Percentiles rank a stretch among this genome's conserved stretches.
Evolutionary conservation across 2,797 vertebrate genomes (phyloP).

Genomic region (Microctenopoma lineatum): DNA sequence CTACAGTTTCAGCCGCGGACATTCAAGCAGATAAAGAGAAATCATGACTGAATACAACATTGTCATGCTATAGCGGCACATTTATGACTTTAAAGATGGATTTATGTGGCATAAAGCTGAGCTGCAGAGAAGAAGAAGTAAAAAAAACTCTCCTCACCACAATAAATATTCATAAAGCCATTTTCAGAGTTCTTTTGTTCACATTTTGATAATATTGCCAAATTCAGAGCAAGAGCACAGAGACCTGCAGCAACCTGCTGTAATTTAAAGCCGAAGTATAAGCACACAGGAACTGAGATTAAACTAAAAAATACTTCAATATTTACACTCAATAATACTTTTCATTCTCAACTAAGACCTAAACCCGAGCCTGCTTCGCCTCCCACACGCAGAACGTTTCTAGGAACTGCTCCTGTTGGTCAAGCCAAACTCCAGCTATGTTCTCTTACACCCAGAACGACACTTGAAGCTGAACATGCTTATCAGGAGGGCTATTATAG

Average conservation of each 20-base stretch:
- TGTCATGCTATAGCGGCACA: conserved; percentile 39
- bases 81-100: conserved; percentile 50
- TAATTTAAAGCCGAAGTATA: conserved; percentile 51
- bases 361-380: conserved; percentile 14
- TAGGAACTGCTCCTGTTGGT: conserved; percentile 10
- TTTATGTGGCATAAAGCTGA: conserved; percentile 37
- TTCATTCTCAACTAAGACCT: conserved; percentile 38
- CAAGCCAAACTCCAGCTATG: conserved; percentile 5
- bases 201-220: conserved; percentile 56
- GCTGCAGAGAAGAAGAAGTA: conserved; percentile 30
- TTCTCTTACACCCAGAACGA: conserved; percentile 5
- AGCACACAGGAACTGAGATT: conserved; percentile 19
- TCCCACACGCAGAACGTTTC: conserved; percentile 21
- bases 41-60: conserved; percentile 26
- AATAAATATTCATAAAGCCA: conserved; percentile 35
- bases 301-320: conserved; percentile 34
- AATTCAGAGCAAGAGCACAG: conserved; percentile 46
- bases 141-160: conserved; percentile 14
- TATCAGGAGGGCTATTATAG: conserved; percentile 20
- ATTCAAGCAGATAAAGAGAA: conserved; percentile 37
- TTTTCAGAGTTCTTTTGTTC: conserved; percentile 48
- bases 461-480: conserved; percentile 18
- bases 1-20: conserved; percentile 39
- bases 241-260: conserved; percentile 54
- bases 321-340: conserved; percentile 35